Evolutionary conservation across 1,140 invertebrate species (phyloP).

Genomic region (Holcopasites calliopsidis): DNA sequence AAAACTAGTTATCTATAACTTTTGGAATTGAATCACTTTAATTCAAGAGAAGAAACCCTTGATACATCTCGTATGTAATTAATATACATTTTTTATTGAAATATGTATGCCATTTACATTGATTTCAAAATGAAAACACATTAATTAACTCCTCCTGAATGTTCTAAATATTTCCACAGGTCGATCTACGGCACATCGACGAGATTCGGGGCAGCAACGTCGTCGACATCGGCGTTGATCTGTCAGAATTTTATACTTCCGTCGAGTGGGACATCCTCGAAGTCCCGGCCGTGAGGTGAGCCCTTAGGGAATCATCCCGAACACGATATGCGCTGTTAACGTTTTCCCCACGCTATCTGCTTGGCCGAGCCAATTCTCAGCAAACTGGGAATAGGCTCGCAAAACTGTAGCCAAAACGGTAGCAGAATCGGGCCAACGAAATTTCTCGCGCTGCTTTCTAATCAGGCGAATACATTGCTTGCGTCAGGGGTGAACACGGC

Average conservation of each 20-base stretch:
- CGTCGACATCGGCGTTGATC: conserved; percentile 93
- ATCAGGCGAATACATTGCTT: too few species aligned
- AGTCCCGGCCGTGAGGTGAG: conserved; percentile 93
- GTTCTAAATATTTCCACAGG: conserved; percentile 84
- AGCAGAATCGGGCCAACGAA: neutral
- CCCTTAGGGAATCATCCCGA: neutral
- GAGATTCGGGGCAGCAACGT: conserved; percentile 90
- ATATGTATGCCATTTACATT: neutral
- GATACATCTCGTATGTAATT: too few species aligned
- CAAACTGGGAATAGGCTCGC: neutral
- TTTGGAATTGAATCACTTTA: too few species aligned
- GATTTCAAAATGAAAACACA: too few species aligned
- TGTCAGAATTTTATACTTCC: conserved; percentile 96
- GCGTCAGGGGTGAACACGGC: too few species aligned
- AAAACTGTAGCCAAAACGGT: neutral
- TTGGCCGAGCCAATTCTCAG: neutral
- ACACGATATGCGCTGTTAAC: neutral
- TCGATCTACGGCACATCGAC: conserved; percentile 93
- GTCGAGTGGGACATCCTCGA: conserved; percentile 99
- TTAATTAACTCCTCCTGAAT: too few species aligned
- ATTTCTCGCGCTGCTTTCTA: too few species aligned
- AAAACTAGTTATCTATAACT: too few species aligned
- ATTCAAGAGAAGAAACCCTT: too few species aligned
- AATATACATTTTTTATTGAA: too few species aligned
- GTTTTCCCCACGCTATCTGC: too few species aligned